Evolutionary conservation across 2,888 invertebrate species (phyloP), one percentile per base, ranked within the genome.

Genomic region (Lomographa bimaculata): DNA sequence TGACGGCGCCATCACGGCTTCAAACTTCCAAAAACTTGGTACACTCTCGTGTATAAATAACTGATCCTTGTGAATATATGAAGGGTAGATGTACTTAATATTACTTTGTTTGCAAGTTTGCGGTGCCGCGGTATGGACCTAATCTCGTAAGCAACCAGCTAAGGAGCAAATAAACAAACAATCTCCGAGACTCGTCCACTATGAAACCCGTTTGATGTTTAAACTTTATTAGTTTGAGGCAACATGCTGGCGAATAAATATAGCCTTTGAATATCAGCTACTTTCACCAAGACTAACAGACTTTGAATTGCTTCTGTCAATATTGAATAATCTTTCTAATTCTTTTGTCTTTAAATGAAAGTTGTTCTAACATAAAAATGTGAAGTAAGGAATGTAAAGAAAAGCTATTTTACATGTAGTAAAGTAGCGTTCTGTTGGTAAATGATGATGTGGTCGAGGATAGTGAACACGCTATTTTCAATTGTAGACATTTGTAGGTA

Each of bases 91-190:
- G 34, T 34, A 34, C n/a, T n/a, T 34, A 19, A 26, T 34, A 34
- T 34, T 23, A 20, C 35, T 36, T 36, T 42, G 42, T 42, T 42
- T 36, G 34, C 42, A 36, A 42, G 42, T 32, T 36, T 42, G 42
- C 18, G 42, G 37, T 12, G 14, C 8, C 30, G 16, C 41, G 35
- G 36, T 42, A 26, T 32, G 27, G 36, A 42, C 36, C 30, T 42
- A 42, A 42, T 42, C 42, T 42, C 42, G 30, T 42, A 42, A 42
- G 30, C 36, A 32, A 36, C 42, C 42, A 42, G 30, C 30, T 27
- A 42, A 32, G 30, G 30, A 30, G 36, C 42, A 42, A 36, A 42
- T 36, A 42, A 42, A 42, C 41, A 41, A 41, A 41, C 41, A 42
- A 42, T 36, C 26, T 42, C 26, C 20, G 26, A 41, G 35, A 27